These are phyloP conservation scores for Myrmecophaga tridactyla DNA, from an alignment of 2,113 vertebrate species.

Conservation along the genomic window DNA sequence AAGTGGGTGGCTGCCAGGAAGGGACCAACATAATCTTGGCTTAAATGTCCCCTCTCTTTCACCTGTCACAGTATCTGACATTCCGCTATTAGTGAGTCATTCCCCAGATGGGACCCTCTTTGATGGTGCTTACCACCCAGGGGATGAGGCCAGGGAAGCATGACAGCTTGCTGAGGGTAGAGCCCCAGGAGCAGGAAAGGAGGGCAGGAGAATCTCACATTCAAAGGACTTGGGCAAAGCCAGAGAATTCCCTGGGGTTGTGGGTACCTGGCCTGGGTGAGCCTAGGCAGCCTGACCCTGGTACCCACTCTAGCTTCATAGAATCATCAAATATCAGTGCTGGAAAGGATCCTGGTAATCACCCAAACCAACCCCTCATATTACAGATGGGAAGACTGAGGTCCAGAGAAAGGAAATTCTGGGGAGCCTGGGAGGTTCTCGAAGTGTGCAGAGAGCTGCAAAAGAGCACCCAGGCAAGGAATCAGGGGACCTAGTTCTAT, in stretches of 20 bases:
- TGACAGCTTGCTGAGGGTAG: background rate
- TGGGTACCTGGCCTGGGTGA: background rate
- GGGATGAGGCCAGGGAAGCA: background rate
- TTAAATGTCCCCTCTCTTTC: background rate
- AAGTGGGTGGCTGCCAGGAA: slow-evolving; percentile 9
- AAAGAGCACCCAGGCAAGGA: background rate
- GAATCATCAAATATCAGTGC: background rate
- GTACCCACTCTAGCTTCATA: background rate
- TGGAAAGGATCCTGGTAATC: background rate
- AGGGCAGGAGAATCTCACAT: background rate
- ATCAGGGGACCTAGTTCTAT: background rate
- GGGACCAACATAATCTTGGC: slow-evolving; percentile 39
- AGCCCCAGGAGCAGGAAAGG: background rate
- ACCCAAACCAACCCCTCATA: accelerated
- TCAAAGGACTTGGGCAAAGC: background rate
- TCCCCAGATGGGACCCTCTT: background rate
- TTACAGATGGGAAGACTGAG: background rate
- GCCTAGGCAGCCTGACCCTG: background rate
- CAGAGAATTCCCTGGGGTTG: background rate
- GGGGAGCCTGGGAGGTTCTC: background rate
- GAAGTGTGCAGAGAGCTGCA: background rate
- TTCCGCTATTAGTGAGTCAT: background rate
- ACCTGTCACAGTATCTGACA: slow-evolving; percentile 33
- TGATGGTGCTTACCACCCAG: background rate
- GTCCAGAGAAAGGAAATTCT: background rate